Base-by-base conservation (phyloP, 2,888 invertebrate species). In the Calameuta filiformis region DNA sequence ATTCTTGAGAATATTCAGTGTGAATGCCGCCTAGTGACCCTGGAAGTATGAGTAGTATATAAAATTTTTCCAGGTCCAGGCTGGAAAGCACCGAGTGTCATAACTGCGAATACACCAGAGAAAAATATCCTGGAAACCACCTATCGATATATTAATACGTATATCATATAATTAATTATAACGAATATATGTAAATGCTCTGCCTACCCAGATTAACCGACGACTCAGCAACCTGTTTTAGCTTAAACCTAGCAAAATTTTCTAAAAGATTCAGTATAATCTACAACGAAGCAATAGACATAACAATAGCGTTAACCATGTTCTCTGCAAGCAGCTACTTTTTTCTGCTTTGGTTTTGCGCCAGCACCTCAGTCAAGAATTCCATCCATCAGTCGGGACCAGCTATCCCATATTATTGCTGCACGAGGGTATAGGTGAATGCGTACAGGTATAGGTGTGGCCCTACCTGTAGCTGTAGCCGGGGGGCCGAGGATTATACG, bases 311-410 rank as follows among this genome's bases (percentile, higher is more conserved):
- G 71, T 71, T 71, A 71, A 71, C 71, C 71, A 11, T 71, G 12
- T 31, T 31, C 31, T 78, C 79, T 83, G 81, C 79, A 56, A 56
- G 2, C 40, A 81, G 84, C 83, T 84, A 84, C 86, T 86, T 85
- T 86, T 86, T 86, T 86, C 85, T 86, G 85, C 83, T 85, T 85
- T 85, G 84, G 83, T 85, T 86, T 85, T 82, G 85, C 83, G 84
- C 84, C 80, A 80, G 82, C 83, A 80, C 81, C 77, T 81, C 81
- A 79, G 78, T 77, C 79, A 84, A 85, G 86, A 87, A 87, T 87
- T 87, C 84, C 87, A 85, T 87, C 87, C 87, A 87, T 87, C 87
- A 87, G 83, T 81, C 78, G 81, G 83, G 83, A 83, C 81, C 81
- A 81, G 83, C 81, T 73, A 77, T 78, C 73, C 74, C 79, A 80